These are phyloP conservation scores for Balaenoptera acutorostrata DNA, from an alignment of 2,113 vertebrate genomes.

Conservation along the genomic window DNA sequence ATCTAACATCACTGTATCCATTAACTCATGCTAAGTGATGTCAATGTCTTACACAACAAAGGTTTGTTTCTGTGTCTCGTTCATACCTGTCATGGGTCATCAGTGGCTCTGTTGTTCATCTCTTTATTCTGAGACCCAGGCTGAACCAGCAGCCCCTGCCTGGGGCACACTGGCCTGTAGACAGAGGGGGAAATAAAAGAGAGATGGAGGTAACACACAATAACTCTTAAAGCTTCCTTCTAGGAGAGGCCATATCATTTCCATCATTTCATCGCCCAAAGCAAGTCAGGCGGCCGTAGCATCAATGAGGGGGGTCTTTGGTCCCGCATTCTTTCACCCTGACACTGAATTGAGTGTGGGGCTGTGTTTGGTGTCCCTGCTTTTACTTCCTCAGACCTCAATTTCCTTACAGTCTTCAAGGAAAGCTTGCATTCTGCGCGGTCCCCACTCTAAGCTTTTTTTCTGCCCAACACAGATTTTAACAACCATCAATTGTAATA, in stretches of 20 bases:
- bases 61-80: not conserved
- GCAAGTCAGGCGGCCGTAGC: not conserved
- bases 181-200: not conserved
- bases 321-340: not conserved
- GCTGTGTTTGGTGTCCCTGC: not conserved
- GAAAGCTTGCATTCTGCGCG: not conserved
- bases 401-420: not conserved
- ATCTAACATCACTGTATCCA: not conserved
- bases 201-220: not conserved
- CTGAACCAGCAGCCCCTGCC: not conserved
- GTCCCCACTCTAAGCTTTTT: not conserved
- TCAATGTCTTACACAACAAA: not conserved
- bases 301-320: not conserved
- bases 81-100: not conserved
- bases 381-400: not conserved
- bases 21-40: not conserved
- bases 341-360: not conserved
- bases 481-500: not conserved
- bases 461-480: not conserved
- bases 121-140: not conserved
- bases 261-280: not conserved
- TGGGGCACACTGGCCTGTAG: not conserved
- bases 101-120: not conserved
- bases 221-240: not conserved
- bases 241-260: not conserved